Evolutionary conservation across 2,797 vertebrate species (phyloP).

Genomic region (Gallinago stenura): DNA sequence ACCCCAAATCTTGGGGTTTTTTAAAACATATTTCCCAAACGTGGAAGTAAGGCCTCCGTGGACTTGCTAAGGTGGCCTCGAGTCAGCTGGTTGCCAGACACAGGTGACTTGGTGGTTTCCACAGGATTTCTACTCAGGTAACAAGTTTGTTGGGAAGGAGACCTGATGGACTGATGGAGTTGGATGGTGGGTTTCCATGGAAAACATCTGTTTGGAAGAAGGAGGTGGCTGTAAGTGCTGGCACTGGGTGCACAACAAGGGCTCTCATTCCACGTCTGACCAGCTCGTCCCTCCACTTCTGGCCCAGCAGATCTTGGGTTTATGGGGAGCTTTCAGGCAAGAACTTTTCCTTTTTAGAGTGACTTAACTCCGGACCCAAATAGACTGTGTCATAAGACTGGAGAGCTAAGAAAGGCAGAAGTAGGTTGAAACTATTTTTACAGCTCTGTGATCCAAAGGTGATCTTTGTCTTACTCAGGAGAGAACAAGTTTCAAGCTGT

Average conservation of each 20-base stretch:
- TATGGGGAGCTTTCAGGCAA: not conserved
- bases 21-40: not conserved
- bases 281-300: not conserved
- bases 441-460: not conserved
- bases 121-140: not conserved
- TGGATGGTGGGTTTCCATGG: not conserved
- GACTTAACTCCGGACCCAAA: not conserved
- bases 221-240: not conserved
- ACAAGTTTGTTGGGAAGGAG: not conserved
- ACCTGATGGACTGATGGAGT: not conserved
- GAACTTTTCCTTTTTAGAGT: not conserved
- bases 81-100: not conserved
- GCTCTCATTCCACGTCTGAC: rapidly evolving
- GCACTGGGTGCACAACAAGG: not conserved
- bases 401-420: conserved; percentile 27
- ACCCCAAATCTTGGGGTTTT: not conserved
- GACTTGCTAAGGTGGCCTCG: not conserved
- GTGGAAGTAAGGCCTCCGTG: not conserved
- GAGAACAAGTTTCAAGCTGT: conserved; percentile 40
- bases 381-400: not conserved
- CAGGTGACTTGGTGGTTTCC: not conserved
- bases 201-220: not conserved
- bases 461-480: not conserved
- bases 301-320: not conserved
- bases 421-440: conserved; percentile 61